Conservation (phyloP, 2,888 invertebrate species). For the Cryptophagus acutangulus region DNA sequence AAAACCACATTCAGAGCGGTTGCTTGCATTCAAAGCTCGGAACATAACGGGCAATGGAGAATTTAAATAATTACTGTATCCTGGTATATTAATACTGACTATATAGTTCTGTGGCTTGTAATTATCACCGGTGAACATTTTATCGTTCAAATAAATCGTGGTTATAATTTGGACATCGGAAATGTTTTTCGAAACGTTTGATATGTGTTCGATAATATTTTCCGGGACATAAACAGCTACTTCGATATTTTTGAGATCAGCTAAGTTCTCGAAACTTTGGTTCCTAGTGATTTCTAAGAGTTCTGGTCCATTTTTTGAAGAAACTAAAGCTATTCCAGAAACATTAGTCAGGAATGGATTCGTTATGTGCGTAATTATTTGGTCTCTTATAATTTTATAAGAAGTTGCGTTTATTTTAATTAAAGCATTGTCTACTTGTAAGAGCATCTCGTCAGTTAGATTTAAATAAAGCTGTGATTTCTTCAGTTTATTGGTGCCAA, state of each 20-base stretch:
- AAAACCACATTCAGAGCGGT: constrained; percentile 49
- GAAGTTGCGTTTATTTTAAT: constrained; percentile 47
- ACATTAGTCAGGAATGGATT: constrained; percentile 52
- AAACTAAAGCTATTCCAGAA: constrained; percentile 53
- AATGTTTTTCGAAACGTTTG: constrained; percentile 13
- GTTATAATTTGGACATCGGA: constrained; percentile 32
- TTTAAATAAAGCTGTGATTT: constrained; percentile 55
- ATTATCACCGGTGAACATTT: constrained; percentile 34
- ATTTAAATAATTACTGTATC: constrained; percentile 52
- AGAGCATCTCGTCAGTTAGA: constrained; percentile 60
- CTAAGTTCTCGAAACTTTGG: no score
- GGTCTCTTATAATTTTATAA: constrained; percentile 34
- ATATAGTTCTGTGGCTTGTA: constrained; percentile 42
- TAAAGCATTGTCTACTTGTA: constrained; percentile 55
- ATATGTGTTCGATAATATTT: constrained; percentile 30
- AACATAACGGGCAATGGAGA: constrained; percentile 54
- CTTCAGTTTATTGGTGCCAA: constrained; percentile 24
- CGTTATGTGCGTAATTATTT: constrained; percentile 52
- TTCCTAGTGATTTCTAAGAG: no score
- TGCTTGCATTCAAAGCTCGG: constrained; percentile 44
- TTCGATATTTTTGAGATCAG: constrained; percentile 30
- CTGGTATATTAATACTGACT: constrained; percentile 58
- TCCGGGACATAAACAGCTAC: constrained; percentile 37
- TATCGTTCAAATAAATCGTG: constrained; percentile 38
- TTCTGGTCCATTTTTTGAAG: no score